These are phyloP conservation scores for Eupristina koningsbergeri DNA, from an alignment of 1,140 invertebrate genomes.

Conservation along the genomic window DNA sequence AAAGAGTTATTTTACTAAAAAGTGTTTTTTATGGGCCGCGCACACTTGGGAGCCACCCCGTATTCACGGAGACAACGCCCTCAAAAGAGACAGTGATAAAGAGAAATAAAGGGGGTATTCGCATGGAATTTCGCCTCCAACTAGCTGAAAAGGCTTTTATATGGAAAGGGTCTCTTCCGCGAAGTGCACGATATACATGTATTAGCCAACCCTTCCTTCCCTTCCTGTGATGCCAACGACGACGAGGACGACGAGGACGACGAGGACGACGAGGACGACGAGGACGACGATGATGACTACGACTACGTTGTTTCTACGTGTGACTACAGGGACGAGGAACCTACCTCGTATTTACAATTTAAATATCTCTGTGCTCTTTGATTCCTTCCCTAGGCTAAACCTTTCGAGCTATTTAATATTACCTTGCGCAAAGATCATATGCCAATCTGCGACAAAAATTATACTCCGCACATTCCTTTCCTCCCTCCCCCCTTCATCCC, in stretches of 20 bases:
- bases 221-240: too few relatives aligned
- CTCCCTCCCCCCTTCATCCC: neutral
- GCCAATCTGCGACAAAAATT: neutral
- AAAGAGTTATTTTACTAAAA: neutral
- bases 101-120: neutral
- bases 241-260: neutral
- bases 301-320: too few relatives aligned
- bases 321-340: neutral
- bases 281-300: too few relatives aligned
- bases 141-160: constrained; percentile 38
- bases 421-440: neutral
- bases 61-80: neutral
- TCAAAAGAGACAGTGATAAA: neutral
- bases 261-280: neutral
- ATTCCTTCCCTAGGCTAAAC: neutral
- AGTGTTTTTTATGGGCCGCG: neutral
- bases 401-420: neutral
- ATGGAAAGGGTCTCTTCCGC: constrained; percentile 32
- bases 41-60: neutral
- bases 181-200: neutral
- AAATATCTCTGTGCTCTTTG: constrained; percentile 27
- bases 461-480: neutral
- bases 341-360: constrained; percentile 35
- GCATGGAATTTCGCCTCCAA: constrained; percentile 7
- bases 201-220: neutral